Conservation (phyloP, 2,797 vertebrate species). For the Cyprinodon diabolis region DNA sequence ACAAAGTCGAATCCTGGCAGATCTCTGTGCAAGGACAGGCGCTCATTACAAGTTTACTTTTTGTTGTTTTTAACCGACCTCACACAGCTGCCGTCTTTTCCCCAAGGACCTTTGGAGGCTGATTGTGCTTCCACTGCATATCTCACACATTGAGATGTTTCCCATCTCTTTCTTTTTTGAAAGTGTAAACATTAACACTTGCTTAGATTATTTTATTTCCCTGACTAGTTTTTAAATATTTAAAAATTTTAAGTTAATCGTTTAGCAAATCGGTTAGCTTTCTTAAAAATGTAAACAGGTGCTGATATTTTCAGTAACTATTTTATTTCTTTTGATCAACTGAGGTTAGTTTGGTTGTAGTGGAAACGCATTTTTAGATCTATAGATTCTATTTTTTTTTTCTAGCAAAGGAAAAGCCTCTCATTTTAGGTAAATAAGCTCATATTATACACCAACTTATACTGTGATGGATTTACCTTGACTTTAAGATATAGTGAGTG, state of each 20-base stretch:
- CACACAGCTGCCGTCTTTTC: not conserved
- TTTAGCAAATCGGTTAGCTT: constrained; percentile 7
- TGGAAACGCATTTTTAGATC: constrained; percentile 25
- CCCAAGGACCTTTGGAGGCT: not conserved
- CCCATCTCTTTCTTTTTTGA: not conserved
- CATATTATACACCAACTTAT: not conserved
- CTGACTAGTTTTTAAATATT: not conserved
- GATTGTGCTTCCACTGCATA: not conserved
- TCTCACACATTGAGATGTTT: not conserved
- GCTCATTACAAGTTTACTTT: not conserved
- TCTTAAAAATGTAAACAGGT: not conserved
- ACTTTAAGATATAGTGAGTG: not conserved
- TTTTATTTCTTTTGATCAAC: constrained; percentile 35
- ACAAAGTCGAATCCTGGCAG: constrained; percentile 22
- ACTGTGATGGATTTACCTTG: not conserved
- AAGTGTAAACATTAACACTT: not conserved
- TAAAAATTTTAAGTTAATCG: not conserved
- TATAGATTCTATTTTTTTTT: constrained; percentile 29
- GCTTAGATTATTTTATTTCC: not conserved
- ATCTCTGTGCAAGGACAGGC: not conserved
- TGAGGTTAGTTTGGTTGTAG: constrained; percentile 27
- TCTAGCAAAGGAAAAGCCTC: not conserved
- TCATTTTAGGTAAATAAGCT: not conserved
- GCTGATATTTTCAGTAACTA: no score
- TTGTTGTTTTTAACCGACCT: not conserved